Evolutionary conservation across 2,797 vertebrate genomes (phyloP).

Genomic region (Tokudaia muenninki): DNA sequence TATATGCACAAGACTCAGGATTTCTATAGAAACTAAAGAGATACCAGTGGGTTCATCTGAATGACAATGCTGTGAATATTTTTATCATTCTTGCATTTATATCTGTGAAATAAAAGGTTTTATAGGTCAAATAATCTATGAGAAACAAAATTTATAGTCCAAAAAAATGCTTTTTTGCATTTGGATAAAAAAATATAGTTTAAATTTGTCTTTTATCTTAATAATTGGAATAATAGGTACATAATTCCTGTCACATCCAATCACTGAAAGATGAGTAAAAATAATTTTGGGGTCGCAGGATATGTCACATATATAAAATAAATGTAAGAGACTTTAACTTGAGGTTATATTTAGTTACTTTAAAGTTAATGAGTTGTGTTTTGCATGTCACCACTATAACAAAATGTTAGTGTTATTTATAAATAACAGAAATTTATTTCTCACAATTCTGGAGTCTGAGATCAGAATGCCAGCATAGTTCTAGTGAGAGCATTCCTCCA

Average conservation of each 20-base stretch:
- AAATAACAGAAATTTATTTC: not conserved
- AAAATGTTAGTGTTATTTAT: not conserved
- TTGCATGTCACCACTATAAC: not conserved
- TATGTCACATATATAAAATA: not conserved
- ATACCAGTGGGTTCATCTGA: slow-evolving; percentile 25
- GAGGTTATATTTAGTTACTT: not conserved
- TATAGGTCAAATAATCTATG: slow-evolving; percentile 8
- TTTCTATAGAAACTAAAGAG: slow-evolving; percentile 36
- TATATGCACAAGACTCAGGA: slow-evolving; percentile 7
- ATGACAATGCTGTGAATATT: slow-evolving; percentile 23
- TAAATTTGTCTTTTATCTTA: slow-evolving; percentile 21
- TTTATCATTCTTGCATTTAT: slow-evolving; percentile 54
- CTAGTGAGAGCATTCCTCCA: not conserved
- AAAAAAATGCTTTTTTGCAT: not conserved
- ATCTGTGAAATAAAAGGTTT: slow-evolving; percentile 70
- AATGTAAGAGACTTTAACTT: not conserved
- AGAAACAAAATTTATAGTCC: not conserved
- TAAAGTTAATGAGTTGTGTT: not conserved
- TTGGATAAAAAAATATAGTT: not conserved
- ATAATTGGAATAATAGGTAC: not conserved
- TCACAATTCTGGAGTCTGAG: not conserved
- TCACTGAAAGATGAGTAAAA: slow-evolving; percentile 8
- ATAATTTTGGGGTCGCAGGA: slow-evolving; percentile 3
- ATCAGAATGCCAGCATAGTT: not conserved
- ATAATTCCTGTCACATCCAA: not conserved